Evolutionary conservation across 2,888 invertebrate genomes (phyloP), one percentile per base, ranked within the genome.

Genomic region (Amphipoea oculea): DNA sequence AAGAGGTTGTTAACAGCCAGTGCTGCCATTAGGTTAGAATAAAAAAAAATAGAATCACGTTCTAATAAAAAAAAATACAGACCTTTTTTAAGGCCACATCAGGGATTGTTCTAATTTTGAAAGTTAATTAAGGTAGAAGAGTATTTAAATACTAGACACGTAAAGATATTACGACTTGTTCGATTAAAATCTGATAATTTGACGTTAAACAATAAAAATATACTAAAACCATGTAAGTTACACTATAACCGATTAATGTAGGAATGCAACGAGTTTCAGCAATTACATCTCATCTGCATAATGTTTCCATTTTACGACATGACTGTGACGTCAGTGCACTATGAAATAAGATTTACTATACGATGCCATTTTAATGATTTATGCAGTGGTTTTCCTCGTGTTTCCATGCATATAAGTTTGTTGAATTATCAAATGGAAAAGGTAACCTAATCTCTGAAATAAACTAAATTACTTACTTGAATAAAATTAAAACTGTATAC

Each of bases 381-480:
- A 91, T 91, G 88, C 84, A 85, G 91, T 78, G 91, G 92, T 92
- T 93, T 93, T 92, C 91, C 94, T 92, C 81, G 76, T 73, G 77
- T 78, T 77, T 66, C 60, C 71, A 81, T 40, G 71, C 29, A 36
- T 48, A 36, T 74, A 48, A 66, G n/a, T 84, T 76, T 68, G 42
- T 42, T 79, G 65, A 68, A 72, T 79, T 66, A 70, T 72, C 68
- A 20, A 68, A 70, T 67, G 20, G 60, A 36, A 67, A 79, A 65
- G 54, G 2, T n/a, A 45, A 66, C 65, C 20, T 80, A 45, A 79
- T 36, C 3, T 63, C 62, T 70, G 48, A 51, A 42, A 60, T 60
- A 60, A 62, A 54, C 42, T 40, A 29, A 54, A 63, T n/a, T 36
- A 54, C 5, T 75, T 62, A 51, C 7, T 76, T 42, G 14, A 62